A percentile compares a stretch with the other conserved stretches of the same genome.
Evolutionary conservation across 2,797 vertebrate genomes (phyloP).

Genomic region (Dallia pectoralis): DNA sequence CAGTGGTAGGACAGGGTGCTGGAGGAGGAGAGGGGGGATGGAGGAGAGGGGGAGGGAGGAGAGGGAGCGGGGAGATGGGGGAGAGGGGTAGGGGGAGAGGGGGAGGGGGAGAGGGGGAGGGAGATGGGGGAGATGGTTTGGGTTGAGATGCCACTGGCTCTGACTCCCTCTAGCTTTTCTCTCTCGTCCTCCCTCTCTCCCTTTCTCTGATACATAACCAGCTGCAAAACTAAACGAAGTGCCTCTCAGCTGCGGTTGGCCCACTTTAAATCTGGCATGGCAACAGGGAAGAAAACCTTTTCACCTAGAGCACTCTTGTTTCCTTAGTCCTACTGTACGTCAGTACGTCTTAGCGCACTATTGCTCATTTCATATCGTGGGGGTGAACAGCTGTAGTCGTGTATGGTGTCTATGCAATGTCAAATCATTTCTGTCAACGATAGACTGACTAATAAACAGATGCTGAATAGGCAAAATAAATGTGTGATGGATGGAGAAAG

Average conservation of each 20-base stretch:
- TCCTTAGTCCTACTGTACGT: not conserved
- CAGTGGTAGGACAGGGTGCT: not conserved
- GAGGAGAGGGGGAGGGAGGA: not conserved
- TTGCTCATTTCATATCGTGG: not conserved
- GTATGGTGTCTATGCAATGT: no score
- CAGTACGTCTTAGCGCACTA: not conserved
- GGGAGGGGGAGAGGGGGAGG: not conserved
- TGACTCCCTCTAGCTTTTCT: not conserved
- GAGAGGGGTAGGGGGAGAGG: not conserved
- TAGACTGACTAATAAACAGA: no score
- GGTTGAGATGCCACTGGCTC: not conserved
- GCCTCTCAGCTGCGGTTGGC: constrained; percentile 4
- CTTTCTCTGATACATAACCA: not conserved
- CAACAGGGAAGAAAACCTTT: not conserved
- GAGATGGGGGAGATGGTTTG: not conserved
- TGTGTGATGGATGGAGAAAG: not conserved
- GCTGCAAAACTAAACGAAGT: not conserved
- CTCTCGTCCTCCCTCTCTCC: not conserved
- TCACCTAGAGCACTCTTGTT: not conserved
- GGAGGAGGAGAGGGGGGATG: not conserved
- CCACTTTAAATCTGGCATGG: constrained; percentile 1
- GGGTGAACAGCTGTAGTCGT: not conserved
- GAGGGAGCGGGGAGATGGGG: no score
- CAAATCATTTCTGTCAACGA: no score
- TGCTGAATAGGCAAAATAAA: not conserved